Evolutionary conservation across 2,113 vertebrate species (phyloP), one percentile per base, ranked within the genome.

Genomic region (Channa argus): DNA sequence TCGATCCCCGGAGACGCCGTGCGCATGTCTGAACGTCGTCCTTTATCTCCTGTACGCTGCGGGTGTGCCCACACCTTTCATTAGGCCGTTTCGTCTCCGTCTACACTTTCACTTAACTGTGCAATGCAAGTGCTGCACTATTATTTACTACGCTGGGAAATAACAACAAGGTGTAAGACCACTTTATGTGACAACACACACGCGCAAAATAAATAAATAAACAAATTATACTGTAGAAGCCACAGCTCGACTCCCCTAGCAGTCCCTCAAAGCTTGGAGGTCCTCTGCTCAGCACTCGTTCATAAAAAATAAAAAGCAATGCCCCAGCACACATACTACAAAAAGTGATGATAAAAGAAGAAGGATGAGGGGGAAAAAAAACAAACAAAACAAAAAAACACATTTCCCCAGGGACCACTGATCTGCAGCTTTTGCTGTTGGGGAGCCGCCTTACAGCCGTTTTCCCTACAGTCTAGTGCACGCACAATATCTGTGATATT

Each of bases 401-500:
- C 69, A 82, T 85, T 83, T 81, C 87, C 82, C 80, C 37, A 49
- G 70, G 65, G 81, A 69, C 58, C 60, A 37, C 55, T 71, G 71
- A 75, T 81, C 72, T 68, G 61, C 41, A 46, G 73, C 69, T 73
- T 74, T 73, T 41, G 60, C 69, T 79, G 71, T 69, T 14, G 1
- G 70, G 54, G 53, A 76, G 62, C 66, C 71, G 74, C 74, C 70
- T 77, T 63, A 69, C 84, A 85, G 83, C 72, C 84, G 86, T 83
- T 85, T 65, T 59, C 75, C 84, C 70, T 43, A n/a, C 34, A 63
- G 82, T 55, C 70, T 65, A 13, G 6, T 39, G 76, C 70, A 67
- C 62, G 5, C n/a, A 9, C 50, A 70, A 55, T 9, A 4, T 3
- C 15, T 5, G 12, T 34, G 49, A 52, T 71, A 61, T 52, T 70